phyloP scores from a whole-genome alignment of 2,888 invertebrate genomes.

The Leucoptera coffeella region DNA sequence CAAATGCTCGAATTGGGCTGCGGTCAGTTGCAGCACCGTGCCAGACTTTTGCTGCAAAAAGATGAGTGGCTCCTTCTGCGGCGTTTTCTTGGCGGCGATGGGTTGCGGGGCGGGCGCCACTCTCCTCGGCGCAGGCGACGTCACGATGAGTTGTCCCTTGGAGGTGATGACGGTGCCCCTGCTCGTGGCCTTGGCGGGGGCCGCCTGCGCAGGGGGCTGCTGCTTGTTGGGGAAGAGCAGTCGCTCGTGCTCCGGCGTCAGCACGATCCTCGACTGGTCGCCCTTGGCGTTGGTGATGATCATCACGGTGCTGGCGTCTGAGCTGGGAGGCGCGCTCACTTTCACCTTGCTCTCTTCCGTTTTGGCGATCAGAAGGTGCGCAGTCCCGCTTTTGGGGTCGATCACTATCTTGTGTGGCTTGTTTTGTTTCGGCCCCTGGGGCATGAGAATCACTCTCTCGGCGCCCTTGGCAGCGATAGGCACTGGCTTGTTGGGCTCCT shows the following conservation, averaged over 20 bases:
- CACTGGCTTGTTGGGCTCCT: conserved; percentile 10
- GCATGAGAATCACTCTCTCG: conserved; percentile 40
- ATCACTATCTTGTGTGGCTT: conserved; percentile 43
- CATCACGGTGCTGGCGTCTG: conserved; percentile 51
- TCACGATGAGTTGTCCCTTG: conserved; percentile 49
- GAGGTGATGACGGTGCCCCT: conserved; percentile 50
- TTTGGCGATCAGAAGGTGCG: conserved; percentile 32
- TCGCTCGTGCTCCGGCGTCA: conserved; percentile 57
- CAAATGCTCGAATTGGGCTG: conserved; percentile 44
- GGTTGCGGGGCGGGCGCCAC: conserved; percentile 24
- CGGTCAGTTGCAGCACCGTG: conserved; percentile 37
- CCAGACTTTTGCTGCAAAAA: conserved; percentile 44
- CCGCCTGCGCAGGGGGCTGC: conserved; percentile 25
- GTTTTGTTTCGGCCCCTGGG: conserved; percentile 22
- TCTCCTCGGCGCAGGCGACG: conserved; percentile 29
- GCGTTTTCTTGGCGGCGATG: conserved; percentile 28
- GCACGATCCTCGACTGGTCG: conserved; percentile 51
- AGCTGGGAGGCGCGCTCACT: conserved; percentile 32
- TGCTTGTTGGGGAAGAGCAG: conserved; percentile 50
- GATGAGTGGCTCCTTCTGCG: conserved; percentile 33
- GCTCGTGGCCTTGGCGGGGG: neutral
- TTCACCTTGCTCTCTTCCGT: conserved; percentile 19
- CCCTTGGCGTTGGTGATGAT: conserved; percentile 59
- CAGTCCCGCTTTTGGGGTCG: conserved; percentile 41
- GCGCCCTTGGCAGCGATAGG: conserved; percentile 3